These are phyloP conservation scores for Intellagama lesueurii DNA, from an alignment of 2,797 vertebrate species.

Conservation along the genomic window DNA sequence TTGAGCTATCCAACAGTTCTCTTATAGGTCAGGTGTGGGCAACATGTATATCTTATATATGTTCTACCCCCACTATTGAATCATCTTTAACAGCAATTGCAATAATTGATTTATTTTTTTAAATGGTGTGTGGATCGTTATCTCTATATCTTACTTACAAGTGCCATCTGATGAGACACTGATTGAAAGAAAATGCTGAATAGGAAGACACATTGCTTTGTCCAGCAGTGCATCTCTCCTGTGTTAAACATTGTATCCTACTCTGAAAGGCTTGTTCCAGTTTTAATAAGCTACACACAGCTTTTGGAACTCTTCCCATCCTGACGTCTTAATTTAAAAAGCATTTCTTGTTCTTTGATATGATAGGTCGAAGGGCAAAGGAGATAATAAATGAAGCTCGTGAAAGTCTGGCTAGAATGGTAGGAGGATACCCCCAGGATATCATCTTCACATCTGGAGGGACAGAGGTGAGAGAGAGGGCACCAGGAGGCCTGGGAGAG, in stretches of 20 bases:
- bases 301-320: background rate
- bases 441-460: slow-evolving; percentile 95
- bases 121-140: too few relatives aligned
- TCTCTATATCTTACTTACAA: too few relatives aligned
- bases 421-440: slow-evolving; percentile 85
- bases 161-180: too few relatives aligned
- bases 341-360: fast-evolving
- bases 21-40: too few relatives aligned
- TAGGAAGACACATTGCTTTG: too few relatives aligned
- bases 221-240: background rate
- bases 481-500: background rate
- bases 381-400: slow-evolving; percentile 84
- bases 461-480: slow-evolving; percentile 86
- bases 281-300: background rate
- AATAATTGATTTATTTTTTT: too few relatives aligned
- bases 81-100: too few relatives aligned
- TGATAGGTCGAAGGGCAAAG: slow-evolving; percentile 85
- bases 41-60: too few relatives aligned
- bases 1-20: too few relatives aligned
- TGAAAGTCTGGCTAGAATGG: slow-evolving; percentile 87
- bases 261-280: background rate
- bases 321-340: background rate
- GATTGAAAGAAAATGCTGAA: too few relatives aligned
- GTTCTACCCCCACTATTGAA: too few relatives aligned
- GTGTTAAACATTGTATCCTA: background rate